These are phyloP conservation scores for Gymnoscopelus microlampas DNA, from an alignment of 2,797 vertebrate genomes.

Conservation along the genomic window DNA sequence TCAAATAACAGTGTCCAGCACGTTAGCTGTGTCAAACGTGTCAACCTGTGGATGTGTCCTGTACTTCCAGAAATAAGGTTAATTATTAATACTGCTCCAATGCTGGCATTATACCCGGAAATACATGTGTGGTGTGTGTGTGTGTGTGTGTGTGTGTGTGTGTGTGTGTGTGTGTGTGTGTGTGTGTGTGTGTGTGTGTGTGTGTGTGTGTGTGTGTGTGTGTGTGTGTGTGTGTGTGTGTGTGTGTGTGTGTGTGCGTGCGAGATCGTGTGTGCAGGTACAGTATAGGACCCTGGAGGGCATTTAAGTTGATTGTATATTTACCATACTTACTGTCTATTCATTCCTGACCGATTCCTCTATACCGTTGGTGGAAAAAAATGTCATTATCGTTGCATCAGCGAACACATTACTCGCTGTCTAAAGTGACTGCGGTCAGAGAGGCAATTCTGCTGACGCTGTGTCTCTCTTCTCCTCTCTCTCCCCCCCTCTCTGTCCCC, in stretches of 20 bases:
- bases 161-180: no score
- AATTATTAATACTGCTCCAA: no score
- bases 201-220: conserved; percentile 14
- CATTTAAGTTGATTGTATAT: conserved; percentile 45
- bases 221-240: neutral
- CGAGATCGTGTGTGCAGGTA: neutral
- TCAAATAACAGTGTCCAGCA: no score
- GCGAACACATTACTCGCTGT: conserved; percentile 62
- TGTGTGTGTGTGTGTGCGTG: conserved; percentile 4
- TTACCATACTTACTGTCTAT: conserved; percentile 48
- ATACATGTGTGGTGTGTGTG: no score
- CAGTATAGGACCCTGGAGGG: conserved; percentile 43
- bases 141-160: no score
- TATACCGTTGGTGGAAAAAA: conserved; percentile 45
- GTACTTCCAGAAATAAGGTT: no score
- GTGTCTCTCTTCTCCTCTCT: conserved; percentile 67
- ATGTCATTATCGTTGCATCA: conserved; percentile 68
- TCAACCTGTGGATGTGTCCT: no score
- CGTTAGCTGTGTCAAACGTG: no score
- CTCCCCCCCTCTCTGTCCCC: conserved; percentile 4
- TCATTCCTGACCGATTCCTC: conserved; percentile 59
- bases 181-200: conserved; percentile 22
- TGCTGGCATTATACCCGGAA: no score
- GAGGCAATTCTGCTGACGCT: conserved; percentile 76
- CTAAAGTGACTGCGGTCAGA: conserved; percentile 72